Conservation (phyloP, 2,113 vertebrate species). For the Sus scrofa region T2T-Sscrofa CM000815.6:101482501-101483000, state of each 20-base stretch:
- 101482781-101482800: neutral
- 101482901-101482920: neutral
- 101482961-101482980: neutral
- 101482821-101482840: neutral
- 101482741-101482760: neutral
- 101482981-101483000: neutral
- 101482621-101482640: neutral
- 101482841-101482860: neutral
- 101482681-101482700: conserved; percentile 11
- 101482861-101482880: neutral
- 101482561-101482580: neutral
- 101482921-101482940: neutral
- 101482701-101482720: neutral
- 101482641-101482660: neutral
- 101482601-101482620: neutral
- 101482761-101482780: neutral
- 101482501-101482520: neutral
- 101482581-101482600: neutral
- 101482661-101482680: neutral
- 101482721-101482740: neutral
- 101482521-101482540: neutral
- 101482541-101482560: neutral
- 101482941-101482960: neutral
- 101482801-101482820: neutral
- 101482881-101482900: neutral